Evolutionary conservation across 1,140 invertebrate species (phyloP), one percentile per base, ranked within the genome.

Genomic region (Lasioglossum baleicum): DNA sequence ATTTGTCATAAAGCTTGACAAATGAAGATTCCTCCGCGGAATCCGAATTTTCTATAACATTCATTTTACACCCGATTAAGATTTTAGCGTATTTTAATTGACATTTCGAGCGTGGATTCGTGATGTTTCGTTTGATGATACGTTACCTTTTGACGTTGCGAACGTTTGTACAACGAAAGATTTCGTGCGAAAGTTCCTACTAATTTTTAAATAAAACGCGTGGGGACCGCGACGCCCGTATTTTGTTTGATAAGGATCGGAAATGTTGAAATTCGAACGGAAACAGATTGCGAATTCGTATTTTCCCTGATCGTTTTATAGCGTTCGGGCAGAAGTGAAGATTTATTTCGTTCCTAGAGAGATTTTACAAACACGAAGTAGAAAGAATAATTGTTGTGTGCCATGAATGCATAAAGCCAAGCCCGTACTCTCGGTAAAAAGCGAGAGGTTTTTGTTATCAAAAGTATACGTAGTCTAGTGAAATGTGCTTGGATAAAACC

Each of bases 1-100:
- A 31, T 92, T 95, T 75, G 90, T 96, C 70, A 94, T 96, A 63
- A 95, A 95, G 90, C 92, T 96, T 61, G 95, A 96, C 88, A 96
- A 96, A 89, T 96, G 93, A 94, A 79, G 31, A 13, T 2, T 15
- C 17, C 6, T 7, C n/a, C 51, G 35, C 2, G 0, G 51, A 56
- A 63, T 63, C 13, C 2, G 40, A 17, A 53, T 6, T 40, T 51
- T 17, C n/a, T 8, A 22, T 13, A 31, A 65, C 48, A 72, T 73
- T 78, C 69, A 53, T 51, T 71, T 78, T 78, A 26, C 42, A 26
- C 61, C 51, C 26, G n/a, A 42, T 51, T 13, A 40, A 71, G 26
- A 35, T 70, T 15, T 61, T n/a, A 0, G 5, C 20, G 17, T 64
- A 6, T 7, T 73, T 78, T 56, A 42, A 56, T 72, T 73, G 26